Evolutionary conservation across 2,113 vertebrate species (phyloP).

Genomic region (Triplophysa dalaica): DNA sequence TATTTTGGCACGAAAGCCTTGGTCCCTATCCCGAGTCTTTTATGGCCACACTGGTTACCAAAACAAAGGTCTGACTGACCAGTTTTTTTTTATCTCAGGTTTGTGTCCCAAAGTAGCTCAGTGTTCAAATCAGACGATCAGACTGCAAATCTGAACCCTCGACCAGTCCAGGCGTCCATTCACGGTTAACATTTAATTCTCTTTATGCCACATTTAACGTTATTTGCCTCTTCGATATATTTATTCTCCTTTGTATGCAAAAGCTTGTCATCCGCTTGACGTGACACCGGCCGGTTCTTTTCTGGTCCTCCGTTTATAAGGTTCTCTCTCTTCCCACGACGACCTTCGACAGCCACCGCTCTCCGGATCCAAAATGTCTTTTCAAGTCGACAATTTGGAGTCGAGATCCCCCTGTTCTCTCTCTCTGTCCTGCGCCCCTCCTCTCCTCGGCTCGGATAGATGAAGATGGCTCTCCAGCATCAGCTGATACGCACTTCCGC

Average conservation of each 20-base stretch:
- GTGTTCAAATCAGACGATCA: not conserved
- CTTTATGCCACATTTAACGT: slow-evolving; percentile 8
- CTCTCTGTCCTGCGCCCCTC: slow-evolving; percentile 7
- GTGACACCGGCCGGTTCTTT: slow-evolving; percentile 34
- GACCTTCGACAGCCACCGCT: slow-evolving; percentile 21
- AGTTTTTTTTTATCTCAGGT: slow-evolving; percentile 49
- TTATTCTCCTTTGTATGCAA: slow-evolving; percentile 61
- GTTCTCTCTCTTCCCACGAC: slow-evolving; percentile 33
- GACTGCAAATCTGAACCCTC: slow-evolving; percentile 3
- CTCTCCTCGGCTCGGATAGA: slow-evolving; percentile 63
- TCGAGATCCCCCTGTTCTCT: slow-evolving; percentile 48
- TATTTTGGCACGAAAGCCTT: slow-evolving; percentile 40
- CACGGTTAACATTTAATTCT: slow-evolving; percentile 12
- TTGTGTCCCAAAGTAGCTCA: slow-evolving; percentile 11
- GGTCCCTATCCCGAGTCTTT: slow-evolving; percentile 40
- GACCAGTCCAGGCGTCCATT: slow-evolving; percentile 15
- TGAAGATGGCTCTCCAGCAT: slow-evolving; percentile 71
- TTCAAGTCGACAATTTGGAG: slow-evolving; percentile 46
- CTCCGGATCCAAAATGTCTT: slow-evolving; percentile 46
- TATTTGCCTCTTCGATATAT: slow-evolving; percentile 41
- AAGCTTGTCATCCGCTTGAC: slow-evolving; percentile 40
- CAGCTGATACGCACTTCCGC: slow-evolving; percentile 54
- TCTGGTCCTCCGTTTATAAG: slow-evolving; percentile 19
- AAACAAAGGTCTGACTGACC: slow-evolving; percentile 35
- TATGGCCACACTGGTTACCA: slow-evolving; percentile 32